Conservation (phyloP, 2,113 vertebrate species). For the Lagenorhynchus albirostris region DNA sequence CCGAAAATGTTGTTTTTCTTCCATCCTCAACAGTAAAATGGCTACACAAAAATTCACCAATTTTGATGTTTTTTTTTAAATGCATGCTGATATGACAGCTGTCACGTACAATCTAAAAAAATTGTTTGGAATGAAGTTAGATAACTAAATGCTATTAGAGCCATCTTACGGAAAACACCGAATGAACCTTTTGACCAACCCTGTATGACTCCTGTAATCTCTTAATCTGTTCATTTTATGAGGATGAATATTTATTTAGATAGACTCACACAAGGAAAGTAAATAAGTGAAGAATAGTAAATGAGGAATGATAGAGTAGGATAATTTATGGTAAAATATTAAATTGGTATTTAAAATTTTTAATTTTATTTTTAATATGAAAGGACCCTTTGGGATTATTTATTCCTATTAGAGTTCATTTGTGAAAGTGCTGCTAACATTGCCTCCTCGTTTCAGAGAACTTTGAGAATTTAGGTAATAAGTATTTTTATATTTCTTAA, state of each 20-base stretch:
- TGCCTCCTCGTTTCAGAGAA: background rate
- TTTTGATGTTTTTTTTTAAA: too few relatives aligned
- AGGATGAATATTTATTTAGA: background rate
- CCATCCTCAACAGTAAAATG: too few relatives aligned
- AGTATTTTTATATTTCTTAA: slow-evolving; percentile 14
- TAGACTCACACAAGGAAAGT: background rate
- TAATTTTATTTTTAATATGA: background rate
- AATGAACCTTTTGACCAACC: too few relatives aligned
- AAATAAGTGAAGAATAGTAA: background rate
- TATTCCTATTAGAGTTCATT: slow-evolving; percentile 21
- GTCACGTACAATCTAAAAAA: too few relatives aligned
- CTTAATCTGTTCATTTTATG: background rate
- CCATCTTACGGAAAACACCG: too few relatives aligned
- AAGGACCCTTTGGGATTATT: background rate
- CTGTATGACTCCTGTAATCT: background rate
- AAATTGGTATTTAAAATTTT: background rate
- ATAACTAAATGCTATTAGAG: too few relatives aligned
- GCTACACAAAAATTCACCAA: too few relatives aligned
- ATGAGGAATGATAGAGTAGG: background rate
- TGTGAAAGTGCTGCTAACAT: background rate
- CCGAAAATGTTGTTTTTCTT: too few relatives aligned
- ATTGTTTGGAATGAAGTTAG: too few relatives aligned
- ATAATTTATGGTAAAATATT: slow-evolving; percentile 19
- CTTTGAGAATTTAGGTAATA: slow-evolving; percentile 22
- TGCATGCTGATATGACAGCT: too few relatives aligned